Base-by-base conservation (phyloP, 2,797 vertebrate species). In the Tarsius wallacei region DNA sequence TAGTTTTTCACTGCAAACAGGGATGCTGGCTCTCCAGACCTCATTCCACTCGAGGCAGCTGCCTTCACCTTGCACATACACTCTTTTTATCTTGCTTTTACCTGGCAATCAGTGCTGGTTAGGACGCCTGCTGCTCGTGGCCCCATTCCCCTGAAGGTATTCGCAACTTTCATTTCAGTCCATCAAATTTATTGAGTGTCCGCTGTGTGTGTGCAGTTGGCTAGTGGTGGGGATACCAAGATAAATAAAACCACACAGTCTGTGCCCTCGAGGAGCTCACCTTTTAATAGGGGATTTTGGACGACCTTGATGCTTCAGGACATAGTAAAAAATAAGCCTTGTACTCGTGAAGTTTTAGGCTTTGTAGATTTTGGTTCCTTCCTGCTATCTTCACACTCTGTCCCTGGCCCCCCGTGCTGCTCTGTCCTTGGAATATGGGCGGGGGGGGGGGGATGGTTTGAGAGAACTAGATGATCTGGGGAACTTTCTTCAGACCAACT, bases 31-130 rank as follows among this genome's bases (percentile, higher is more conserved):
- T 81, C 24, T 71, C 31, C 59, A 24, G 68, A 15, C 36, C 49
- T 0, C 2, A 19, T 31, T 80, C 88, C 36, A 0, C 47, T 1
- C 73, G 22, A 59, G 64, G 74, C 74, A 73, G 68, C 90, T 51
- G 21, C 59, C 3, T 74, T 66, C 21, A 12, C 51, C 85, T 5
- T 22, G 28, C 14, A 14, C 64, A 70, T 53, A 22, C 61, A 81
- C n/a, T 95, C 13, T 87, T 95, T 95, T 92, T 76, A 63, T 82
- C 83, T 96, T 84, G 61, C 87, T 68, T 76, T 94, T 66, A 82
- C 76, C 91, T 87, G 88, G 94, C 84, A 90, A 21, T 93, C 61
- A 21, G 28, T 57, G 84, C 86, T 71, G 33, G 84, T 90, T 93
- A 74, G 57, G 95, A 73, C 78, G 90, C 84, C 93, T 91, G 87